Percentiles rank a stretch among this genome's conserved stretches.
These are phyloP conservation scores for Sesia bembeciformis DNA, from an alignment of 2,888 invertebrate species.

Conservation along the genomic window DNA sequence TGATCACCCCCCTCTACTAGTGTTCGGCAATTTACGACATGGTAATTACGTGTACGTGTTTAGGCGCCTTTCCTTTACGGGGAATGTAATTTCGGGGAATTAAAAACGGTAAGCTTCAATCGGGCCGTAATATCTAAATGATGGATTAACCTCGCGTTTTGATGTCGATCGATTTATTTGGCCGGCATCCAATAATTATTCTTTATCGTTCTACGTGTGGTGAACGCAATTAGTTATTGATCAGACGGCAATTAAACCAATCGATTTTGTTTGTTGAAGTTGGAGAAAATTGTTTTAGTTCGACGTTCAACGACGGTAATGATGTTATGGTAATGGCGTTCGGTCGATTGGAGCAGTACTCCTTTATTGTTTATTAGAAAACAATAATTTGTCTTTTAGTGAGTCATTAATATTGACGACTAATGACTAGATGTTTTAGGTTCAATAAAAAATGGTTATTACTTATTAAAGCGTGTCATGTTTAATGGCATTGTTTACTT, in stretches of 20 bases:
- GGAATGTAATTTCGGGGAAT: constrained; percentile 70
- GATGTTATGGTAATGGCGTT: constrained; percentile 62
- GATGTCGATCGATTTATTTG: constrained; percentile 73
- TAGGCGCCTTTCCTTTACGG: constrained; percentile 49
- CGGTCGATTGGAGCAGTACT: constrained; percentile 44
- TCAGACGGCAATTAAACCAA: constrained; percentile 69
- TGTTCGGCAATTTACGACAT: constrained; percentile 64
- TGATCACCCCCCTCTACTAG: constrained; percentile 31
- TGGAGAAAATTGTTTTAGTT: constrained; percentile 72
- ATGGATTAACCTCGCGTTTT: constrained; percentile 72
- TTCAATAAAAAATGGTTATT: not conserved
- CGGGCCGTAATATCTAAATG: constrained; percentile 70
- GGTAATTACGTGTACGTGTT: constrained; percentile 66
- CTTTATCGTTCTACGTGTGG: constrained; percentile 70
- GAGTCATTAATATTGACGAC: constrained; percentile 7
- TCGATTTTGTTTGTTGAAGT: constrained; percentile 74
- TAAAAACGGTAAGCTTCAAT: constrained; percentile 72
- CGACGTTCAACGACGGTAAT: constrained; percentile 59
- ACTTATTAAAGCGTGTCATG: not conserved
- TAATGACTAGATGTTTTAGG: not conserved
- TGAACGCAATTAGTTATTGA: constrained; percentile 74
- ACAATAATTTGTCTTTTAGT: constrained; percentile 33
- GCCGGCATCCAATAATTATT: constrained; percentile 72
- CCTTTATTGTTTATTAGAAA: constrained; percentile 47
- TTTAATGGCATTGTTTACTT: not conserved